Evolutionary conservation across 2,888 invertebrate species (phyloP).

Genomic region (Dastarcus helophoroides): DNA sequence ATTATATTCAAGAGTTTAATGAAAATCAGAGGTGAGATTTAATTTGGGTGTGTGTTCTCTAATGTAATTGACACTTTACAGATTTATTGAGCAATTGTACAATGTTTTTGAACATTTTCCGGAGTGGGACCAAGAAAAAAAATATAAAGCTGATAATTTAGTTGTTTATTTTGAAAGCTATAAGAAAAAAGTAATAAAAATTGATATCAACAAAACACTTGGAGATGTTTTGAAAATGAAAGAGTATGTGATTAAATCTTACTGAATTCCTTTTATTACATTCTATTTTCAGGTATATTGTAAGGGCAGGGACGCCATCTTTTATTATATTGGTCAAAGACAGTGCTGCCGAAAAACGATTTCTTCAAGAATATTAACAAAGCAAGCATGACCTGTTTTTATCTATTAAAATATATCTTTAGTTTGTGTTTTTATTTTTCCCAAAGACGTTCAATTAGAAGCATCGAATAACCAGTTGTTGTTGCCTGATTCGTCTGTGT

Average conservation of each 20-base stretch:
- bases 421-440: too few species aligned
- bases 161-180: constrained; percentile 65
- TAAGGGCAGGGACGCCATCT: constrained; percentile 54
- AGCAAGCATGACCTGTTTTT: too few species aligned
- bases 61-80: too few species aligned
- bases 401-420: too few species aligned
- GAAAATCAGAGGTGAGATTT: constrained; percentile 58
- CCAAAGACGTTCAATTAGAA: too few species aligned
- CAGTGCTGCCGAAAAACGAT: constrained; percentile 45
- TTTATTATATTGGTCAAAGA: constrained; percentile 50
- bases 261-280: constrained; percentile 5
- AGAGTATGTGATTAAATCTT: constrained; percentile 34
- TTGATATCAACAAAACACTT: constrained; percentile 46
- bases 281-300: constrained; percentile 38
- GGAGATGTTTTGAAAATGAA: constrained; percentile 47
- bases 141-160: constrained; percentile 49
- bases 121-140: constrained; percentile 57
- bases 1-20: constrained; percentile 71
- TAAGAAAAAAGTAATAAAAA: constrained; percentile 45
- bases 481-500: too few species aligned
- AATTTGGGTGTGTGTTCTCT: too few species aligned
- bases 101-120: constrained; percentile 58
- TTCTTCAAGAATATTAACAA: constrained; percentile 42
- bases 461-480: too few species aligned
- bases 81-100: constrained; percentile 48